A percentile compares a stretch with the other conserved stretches of the same genome.
Conservation (phyloP, 2,113 vertebrate species). For the Aegotheles bennettii region DNA sequence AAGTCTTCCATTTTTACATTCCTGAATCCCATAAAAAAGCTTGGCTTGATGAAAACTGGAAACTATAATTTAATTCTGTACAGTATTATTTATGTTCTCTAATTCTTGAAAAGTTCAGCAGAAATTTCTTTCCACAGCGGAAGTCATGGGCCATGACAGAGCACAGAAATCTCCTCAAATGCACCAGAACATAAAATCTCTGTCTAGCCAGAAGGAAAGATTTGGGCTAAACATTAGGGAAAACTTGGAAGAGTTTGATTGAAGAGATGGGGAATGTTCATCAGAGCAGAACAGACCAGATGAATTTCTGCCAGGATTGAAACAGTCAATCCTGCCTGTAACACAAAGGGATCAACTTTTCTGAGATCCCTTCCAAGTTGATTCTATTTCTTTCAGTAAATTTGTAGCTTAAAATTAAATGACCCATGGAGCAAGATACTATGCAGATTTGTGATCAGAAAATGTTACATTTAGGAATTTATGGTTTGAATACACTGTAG, state of each 20-base stretch:
- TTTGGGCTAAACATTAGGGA: too few species aligned
- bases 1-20: not conserved
- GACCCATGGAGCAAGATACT: not conserved
- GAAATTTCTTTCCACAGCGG: not conserved
- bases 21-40: not conserved
- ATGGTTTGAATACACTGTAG: not conserved
- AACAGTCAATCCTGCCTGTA: not conserved
- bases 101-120: not conserved
- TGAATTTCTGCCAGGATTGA: not conserved
- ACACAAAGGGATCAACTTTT: not conserved
- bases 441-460: not conserved
- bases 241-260: not conserved
- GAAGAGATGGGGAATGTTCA: not conserved
- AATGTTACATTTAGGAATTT: not conserved
- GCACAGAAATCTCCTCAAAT: not conserved
- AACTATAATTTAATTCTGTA: not conserved
- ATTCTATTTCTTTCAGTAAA: not conserved
- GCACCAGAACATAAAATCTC: not conserved
- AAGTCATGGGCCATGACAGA: not conserved
- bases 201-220: not conserved
- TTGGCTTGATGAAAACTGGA: not conserved
- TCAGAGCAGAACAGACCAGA: not conserved
- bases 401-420: not conserved
- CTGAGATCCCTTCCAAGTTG: not conserved
- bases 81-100: not conserved